These are phyloP conservation scores for Quiscalus mexicanus DNA, from an alignment of 2,113 vertebrate species.

Conservation along the genomic window DNA sequence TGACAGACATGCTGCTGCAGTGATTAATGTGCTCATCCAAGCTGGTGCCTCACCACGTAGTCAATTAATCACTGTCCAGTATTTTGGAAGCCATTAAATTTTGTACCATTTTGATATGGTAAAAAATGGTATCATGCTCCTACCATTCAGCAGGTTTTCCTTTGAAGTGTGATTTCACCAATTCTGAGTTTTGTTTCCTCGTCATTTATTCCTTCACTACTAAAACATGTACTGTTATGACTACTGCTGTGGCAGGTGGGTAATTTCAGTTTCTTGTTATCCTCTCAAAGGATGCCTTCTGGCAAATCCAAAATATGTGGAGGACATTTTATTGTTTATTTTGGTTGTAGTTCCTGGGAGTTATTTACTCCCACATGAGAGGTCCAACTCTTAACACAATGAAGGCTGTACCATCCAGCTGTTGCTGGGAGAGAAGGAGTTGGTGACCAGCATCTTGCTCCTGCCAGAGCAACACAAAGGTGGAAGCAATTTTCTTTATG, in stretches of 20 bases:
- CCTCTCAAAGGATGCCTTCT: not conserved
- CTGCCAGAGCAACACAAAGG: not conserved
- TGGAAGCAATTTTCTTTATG: not conserved
- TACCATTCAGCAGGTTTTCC: not conserved
- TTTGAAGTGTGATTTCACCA: slow-evolving; percentile 27
- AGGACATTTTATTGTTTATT: not conserved
- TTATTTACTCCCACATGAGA: not conserved
- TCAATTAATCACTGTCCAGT: slow-evolving; percentile 61
- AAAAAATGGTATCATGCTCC: not conserved
- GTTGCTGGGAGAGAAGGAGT: not conserved
- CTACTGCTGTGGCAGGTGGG: not conserved
- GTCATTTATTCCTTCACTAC: not conserved
- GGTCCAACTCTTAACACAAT: not conserved
- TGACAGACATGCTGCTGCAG: slow-evolving; percentile 23
- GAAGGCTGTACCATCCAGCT: not conserved
- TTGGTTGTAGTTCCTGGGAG: not conserved
- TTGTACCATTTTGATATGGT: not conserved
- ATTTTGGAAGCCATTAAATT: slow-evolving; percentile 51
- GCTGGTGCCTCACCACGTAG: not conserved
- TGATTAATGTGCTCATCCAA: slow-evolving; percentile 70
- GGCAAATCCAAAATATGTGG: not conserved
- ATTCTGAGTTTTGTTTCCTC: not conserved
- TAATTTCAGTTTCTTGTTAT: slow-evolving; percentile 16
- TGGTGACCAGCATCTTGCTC: not conserved
- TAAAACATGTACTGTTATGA: not conserved